These are phyloP conservation scores for Ips nitidus DNA, from an alignment of 1,140 invertebrate species.

Conservation along the genomic window DNA sequence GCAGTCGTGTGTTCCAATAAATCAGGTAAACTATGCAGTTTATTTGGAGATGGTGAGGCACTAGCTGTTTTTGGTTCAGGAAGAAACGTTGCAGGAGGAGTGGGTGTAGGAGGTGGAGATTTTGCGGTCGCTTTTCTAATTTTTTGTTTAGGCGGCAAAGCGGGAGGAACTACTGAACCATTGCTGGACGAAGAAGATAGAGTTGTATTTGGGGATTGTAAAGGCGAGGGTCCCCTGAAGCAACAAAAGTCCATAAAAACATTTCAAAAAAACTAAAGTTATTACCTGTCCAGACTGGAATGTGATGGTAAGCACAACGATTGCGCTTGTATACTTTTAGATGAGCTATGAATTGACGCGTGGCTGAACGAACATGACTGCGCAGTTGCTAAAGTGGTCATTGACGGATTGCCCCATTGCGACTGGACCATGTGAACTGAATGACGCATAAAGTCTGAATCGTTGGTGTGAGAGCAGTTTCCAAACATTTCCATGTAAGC, in stretches of 20 bases:
- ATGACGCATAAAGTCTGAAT: slow-evolving; percentile 76
- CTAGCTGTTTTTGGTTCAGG: slow-evolving; percentile 47
- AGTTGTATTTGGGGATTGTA: slow-evolving; percentile 43
- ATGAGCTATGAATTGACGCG: slow-evolving; percentile 43
- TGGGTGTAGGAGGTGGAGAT: slow-evolving; percentile 45
- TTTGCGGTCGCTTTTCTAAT: slow-evolving; percentile 43
- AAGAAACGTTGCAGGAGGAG: slow-evolving; percentile 51
- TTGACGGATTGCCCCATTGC: slow-evolving; percentile 61
- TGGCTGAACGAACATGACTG: slow-evolving; percentile 63
- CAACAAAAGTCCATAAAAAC: too few relatives aligned
- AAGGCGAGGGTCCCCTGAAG: slow-evolving; percentile 42
- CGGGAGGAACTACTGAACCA: slow-evolving; percentile 60
- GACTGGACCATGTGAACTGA: slow-evolving; percentile 74
- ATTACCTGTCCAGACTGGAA: slow-evolving; percentile 38
- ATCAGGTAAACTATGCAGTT: slow-evolving; percentile 46
- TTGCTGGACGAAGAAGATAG: slow-evolving; percentile 31
- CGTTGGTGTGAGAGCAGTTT: slow-evolving; percentile 76
- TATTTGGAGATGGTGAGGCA: slow-evolving; percentile 31
- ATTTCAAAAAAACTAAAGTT: neutral
- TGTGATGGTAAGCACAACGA: slow-evolving; percentile 53
- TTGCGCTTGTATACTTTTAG: slow-evolving; percentile 49
- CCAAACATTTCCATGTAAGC: slow-evolving; percentile 96
- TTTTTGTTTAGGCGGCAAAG: slow-evolving; percentile 71
- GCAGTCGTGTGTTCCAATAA: slow-evolving; percentile 48
- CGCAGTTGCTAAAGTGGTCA: slow-evolving; percentile 53